A percentile compares a stretch with the other conserved stretches of the same genome.
Conservation (phyloP, 1,140 invertebrate genomes). For the Aphelenchoides besseyi region DNA sequence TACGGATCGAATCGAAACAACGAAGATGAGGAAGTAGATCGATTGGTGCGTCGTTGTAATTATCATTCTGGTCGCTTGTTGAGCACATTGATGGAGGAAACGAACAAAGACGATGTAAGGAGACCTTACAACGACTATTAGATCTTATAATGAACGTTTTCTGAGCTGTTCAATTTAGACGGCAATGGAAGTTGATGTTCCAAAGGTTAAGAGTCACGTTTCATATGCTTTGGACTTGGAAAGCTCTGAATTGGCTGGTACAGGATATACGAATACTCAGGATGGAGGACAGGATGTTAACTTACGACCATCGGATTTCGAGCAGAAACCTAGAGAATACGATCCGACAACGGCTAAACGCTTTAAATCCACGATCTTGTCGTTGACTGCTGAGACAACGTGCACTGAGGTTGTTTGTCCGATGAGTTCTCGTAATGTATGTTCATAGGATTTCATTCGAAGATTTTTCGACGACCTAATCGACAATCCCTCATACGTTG, state of each 20-base stretch:
- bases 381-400: background rate
- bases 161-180: background rate
- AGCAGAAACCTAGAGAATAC: background rate
- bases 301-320: background rate
- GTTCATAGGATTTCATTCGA: slow-evolving; percentile 7
- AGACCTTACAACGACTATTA: no score
- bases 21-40: slow-evolving; percentile 22
- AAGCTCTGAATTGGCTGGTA: slow-evolving; percentile 15
- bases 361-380: background rate
- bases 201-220: background rate
- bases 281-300: background rate
- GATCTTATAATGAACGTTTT: background rate
- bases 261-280: background rate
- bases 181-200: slow-evolving; percentile 21
- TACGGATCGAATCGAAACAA: slow-evolving; percentile 18
- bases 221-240: slow-evolving; percentile 4
- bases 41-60: slow-evolving; percentile 54
- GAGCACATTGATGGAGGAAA: slow-evolving; percentile 29
- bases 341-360: background rate
- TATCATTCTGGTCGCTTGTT: slow-evolving; percentile 59
- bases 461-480: slow-evolving; percentile 17
- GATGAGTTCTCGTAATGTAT: background rate
- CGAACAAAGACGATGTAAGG: slow-evolving; percentile 7
- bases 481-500: background rate
- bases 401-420: background rate